Conservation (phyloP, 37 sponge, comb jelly and placozoan species). For the Trichoplax adhaerens region DNA sequence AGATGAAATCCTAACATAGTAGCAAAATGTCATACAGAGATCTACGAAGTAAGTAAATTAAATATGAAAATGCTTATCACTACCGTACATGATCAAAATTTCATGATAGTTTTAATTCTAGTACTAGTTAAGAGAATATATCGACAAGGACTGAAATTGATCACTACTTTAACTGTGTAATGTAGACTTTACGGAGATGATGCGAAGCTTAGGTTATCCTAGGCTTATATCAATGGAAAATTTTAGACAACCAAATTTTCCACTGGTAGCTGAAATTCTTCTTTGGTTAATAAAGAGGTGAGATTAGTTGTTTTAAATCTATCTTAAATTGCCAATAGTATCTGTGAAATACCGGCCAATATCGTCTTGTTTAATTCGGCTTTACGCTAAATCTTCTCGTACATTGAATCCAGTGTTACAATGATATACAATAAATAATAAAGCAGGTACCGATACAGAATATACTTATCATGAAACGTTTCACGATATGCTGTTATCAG, state of each 20-base stretch:
- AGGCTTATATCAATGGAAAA: conserved; percentile 89
- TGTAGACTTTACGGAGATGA: conserved; percentile 92
- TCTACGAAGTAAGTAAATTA: conserved; percentile 55
- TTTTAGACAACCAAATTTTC: conserved; percentile 90
- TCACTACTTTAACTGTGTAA: background rate
- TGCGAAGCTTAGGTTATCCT: conserved; percentile 85
- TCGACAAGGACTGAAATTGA: background rate
- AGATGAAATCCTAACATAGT: background rate
- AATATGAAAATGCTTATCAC: conserved; percentile 1
- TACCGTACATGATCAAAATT: background rate
- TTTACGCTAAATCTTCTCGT: too few relatives aligned
- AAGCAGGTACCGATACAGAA: too few relatives aligned
- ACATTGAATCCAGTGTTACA: too few relatives aligned
- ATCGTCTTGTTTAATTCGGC: too few relatives aligned
- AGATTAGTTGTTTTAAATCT: background rate
- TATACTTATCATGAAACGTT: too few relatives aligned
- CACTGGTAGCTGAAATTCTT: conserved; percentile 80
- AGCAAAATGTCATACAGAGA: conserved; percentile 70
- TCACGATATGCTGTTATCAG: too few relatives aligned
- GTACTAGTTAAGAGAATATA: background rate
- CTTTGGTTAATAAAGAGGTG: conserved; percentile 80
- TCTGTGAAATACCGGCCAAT: too few relatives aligned
- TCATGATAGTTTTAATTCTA: background rate
- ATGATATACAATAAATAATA: too few relatives aligned
- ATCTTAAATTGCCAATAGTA: too few relatives aligned